Base-by-base conservation (phyloP, 2,113 vertebrate species). In the Alethe castanea region DNA sequence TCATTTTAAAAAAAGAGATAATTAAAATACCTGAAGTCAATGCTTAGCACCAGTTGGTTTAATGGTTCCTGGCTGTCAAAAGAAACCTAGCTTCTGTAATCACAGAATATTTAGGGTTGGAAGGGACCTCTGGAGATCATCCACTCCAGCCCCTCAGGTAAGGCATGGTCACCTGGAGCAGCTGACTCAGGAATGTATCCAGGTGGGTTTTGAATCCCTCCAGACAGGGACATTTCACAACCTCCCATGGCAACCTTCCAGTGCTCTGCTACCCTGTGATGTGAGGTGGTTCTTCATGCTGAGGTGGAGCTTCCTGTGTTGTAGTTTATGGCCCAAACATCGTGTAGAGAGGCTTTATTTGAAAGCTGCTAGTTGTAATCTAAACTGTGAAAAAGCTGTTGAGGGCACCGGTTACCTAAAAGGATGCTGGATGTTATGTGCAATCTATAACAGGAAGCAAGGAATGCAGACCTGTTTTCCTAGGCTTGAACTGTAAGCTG, bases 141-240 rank as follows among this genome's bases (percentile, higher is more conserved):
- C 28, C 40, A 60, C 69, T 74, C 40, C 69, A 81, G 4, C 5
- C 17, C 40, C 22, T 18, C 26, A 42, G 48, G 31, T 74, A 16
- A 56, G 56, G 26, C 48, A 56, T 0, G 0, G 35, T 56, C 29
- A 62, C 29, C 54, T 76, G 79, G 25, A 62, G 42, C 26, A 33
- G 48, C 48, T 70, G 87, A 19, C 26, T 28, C 56, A 42, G 42
- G 35, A 62, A 36, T 10, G 40, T 48, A 18, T 24, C 35, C 35
- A 19, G 56, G 56, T 77, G 35, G 35, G 35, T 42, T 44, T 56
- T 18, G 35, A 56, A 28, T 70, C 42, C 26, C 31, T 56, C 26
- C 35, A 62, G 35, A 28, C 6, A 44, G 8, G 56, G 47, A 42
- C 7, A 4, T 31, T 70, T 23, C 26, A 11, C 0, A 0, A 8